phyloP scores from a whole-genome alignment of 1,140 invertebrate species.

The Apis mellifera region DNA sequence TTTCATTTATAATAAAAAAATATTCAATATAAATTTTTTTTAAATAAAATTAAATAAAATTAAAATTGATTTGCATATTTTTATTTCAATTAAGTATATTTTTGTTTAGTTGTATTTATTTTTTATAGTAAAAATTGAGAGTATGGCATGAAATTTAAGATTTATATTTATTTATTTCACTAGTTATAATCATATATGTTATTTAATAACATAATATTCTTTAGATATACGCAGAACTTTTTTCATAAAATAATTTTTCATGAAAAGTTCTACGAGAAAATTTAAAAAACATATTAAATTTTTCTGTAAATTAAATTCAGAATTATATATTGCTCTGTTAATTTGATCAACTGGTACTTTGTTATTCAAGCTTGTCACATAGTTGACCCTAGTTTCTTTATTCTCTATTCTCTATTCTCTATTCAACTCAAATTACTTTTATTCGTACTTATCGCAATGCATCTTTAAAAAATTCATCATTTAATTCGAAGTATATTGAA shows the following conservation, averaged over 20 bases:
- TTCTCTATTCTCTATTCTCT: too few species aligned
- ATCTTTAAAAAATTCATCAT: slow-evolving; percentile 3
- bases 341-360: slow-evolving; percentile 26
- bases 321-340: neutral
- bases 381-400: slow-evolving; percentile 33
- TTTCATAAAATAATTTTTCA: too few species aligned
- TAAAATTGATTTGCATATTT: neutral
- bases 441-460: slow-evolving; percentile 7
- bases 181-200: too few species aligned
- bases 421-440: slow-evolving; percentile 31
- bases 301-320: slow-evolving; percentile 13
- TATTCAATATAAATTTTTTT: neutral
- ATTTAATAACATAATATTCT: too few species aligned
- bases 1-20: neutral
- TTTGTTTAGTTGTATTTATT: neutral
- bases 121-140: neutral
- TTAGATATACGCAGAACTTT: too few species aligned
- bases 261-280: neutral
- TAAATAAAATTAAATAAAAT: neutral
- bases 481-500: neutral
- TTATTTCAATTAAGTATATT: neutral
- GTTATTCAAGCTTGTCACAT: slow-evolving; percentile 36
- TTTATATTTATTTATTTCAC: neutral
- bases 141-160: neutral
- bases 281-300: slow-evolving; percentile 9